A percentile compares a stretch with the other conserved stretches of the same genome.
phyloP scores from a whole-genome alignment of 2,113 vertebrate genomes.

The Tachysurus vachellii region DNA sequence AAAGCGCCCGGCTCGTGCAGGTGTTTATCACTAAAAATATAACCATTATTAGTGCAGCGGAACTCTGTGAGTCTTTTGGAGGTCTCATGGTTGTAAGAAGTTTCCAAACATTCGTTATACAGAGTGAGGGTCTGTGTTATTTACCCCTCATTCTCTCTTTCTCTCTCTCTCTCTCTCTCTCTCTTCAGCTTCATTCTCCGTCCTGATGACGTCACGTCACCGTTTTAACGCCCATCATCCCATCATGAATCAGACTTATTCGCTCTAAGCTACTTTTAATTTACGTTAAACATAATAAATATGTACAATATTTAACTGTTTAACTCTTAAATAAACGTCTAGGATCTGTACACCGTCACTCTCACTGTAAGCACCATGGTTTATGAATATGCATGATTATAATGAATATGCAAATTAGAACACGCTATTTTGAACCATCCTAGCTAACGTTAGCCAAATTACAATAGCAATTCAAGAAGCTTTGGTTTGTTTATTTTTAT shows the following conservation, averaged over 20 bases:
- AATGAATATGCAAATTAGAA: no score
- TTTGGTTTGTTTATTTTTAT: neutral
- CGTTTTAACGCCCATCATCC: neutral
- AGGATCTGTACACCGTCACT: no score
- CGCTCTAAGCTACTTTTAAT: no score
- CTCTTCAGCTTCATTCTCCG: slow-evolving; percentile 5
- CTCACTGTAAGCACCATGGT: no score
- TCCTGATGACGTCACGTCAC: slow-evolving; percentile 8
- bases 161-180: neutral
- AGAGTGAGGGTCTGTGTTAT: slow-evolving; percentile 15
- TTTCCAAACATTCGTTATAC: slow-evolving; percentile 18
- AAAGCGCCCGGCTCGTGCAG: slow-evolving; percentile 44
- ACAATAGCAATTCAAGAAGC: no score
- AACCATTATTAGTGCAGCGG: slow-evolving; percentile 50
- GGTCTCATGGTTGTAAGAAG: slow-evolving; percentile 55
- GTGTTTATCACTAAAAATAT: slow-evolving; percentile 37
- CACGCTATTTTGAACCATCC: no score
- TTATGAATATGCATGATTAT: no score
- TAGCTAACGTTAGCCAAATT: no score
- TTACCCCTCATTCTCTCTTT: neutral
- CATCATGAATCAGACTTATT: neutral
- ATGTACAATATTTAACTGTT: neutral
- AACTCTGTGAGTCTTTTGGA: slow-evolving; percentile 10
- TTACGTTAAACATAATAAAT: no score
- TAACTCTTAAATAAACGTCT: no score